Evolutionary conservation across 2,797 vertebrate species (phyloP), one percentile per base, ranked within the genome.

Genomic region (Salarias fasciatus): DNA sequence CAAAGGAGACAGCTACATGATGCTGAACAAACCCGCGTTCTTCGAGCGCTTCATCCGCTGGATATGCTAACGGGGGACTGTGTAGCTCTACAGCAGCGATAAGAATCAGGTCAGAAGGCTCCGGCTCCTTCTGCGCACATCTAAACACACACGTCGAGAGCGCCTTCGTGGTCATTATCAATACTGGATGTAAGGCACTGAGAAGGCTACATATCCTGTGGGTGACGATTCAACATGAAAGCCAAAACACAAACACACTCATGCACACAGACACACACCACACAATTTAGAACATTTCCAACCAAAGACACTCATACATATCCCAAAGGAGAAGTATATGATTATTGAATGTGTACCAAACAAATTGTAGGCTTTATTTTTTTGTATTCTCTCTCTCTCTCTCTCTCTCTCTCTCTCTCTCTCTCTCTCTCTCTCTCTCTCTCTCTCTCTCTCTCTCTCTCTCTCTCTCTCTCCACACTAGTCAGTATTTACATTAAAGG

Each of bases 31-130:
- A 70, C 77, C 92, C 1, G 42, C 92, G 49, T 99, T 99, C 91
- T 96, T 98, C 0, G 95, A 99, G 72, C 95, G 95, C 83, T 98
- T 99, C 79, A 64, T 96, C 78, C 93, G 93, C 78, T 99, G 97
- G 97, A 94, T 99, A 88, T 99, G 98, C 92, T 99, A 96, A 92
- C 80, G 77, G 72, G 86, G 77, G 87, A 70, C 86, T 82, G 45
- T 45, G 86, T 86, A 3, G 28, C 69, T 70, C 33, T 43, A 64
- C 56, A 44, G 54, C 66, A 69, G 56, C 82, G 72, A 76, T 72
- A 80, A 79, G 75, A 82, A 59, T 66, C 58, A 24, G 18, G 2
- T 43, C 33, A 35, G 63, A 44, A 35, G 18, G 18, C 24, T 24
- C 42, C 59, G 18, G 47, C 55, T 72, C 55, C 68, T 80, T 67